These are phyloP conservation scores for Homalodisca vitripennis DNA, from an alignment of 1,140 invertebrate genomes.

Conservation along the genomic window DNA sequence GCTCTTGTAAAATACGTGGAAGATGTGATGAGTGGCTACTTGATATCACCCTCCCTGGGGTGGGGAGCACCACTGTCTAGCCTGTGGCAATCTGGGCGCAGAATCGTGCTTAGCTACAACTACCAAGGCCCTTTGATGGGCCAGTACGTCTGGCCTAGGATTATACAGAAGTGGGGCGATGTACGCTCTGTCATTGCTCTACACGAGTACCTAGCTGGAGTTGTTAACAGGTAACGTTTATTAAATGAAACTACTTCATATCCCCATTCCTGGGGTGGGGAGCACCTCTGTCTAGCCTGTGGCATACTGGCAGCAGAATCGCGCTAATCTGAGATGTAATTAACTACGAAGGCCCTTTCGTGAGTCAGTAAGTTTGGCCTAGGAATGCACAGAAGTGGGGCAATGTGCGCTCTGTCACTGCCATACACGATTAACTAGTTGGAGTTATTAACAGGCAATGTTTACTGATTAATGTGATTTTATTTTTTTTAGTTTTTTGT, in stretches of 20 bases:
- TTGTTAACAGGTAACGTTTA: not conserved
- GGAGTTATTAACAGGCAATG: not conserved
- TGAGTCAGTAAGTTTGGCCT: conserved; percentile 47
- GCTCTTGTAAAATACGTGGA: conserved; percentile 53
- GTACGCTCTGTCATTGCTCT: conserved; percentile 52
- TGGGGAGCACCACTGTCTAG: conserved; percentile 52
- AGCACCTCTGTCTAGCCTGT: conserved; percentile 52
- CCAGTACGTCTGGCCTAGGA: conserved; percentile 48
- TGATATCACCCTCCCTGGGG: conserved; percentile 48
- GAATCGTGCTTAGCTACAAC: conserved; percentile 60
- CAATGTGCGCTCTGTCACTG: conserved; percentile 52
- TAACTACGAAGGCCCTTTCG: conserved; percentile 49
- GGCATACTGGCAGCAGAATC: conserved; percentile 52
- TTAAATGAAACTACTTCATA: too few relatives aligned
- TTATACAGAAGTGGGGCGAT: conserved; percentile 61
- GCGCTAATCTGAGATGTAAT: conserved; percentile 63
- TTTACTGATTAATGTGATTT: too few relatives aligned
- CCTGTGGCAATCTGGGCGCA: conserved; percentile 53
- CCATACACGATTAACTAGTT: conserved; percentile 49
- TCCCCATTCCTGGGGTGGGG: conserved; percentile 51
- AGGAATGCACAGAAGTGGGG: conserved; percentile 60
- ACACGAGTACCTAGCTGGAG: conserved; percentile 45
- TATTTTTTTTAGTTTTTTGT: too few relatives aligned
- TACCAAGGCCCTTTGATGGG: conserved; percentile 46
- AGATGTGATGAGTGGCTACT: conserved; percentile 51